These are phyloP conservation scores for Drosophila murphyi DNA, from an alignment of 1,140 invertebrate genomes.

Conservation along the genomic window DNA sequence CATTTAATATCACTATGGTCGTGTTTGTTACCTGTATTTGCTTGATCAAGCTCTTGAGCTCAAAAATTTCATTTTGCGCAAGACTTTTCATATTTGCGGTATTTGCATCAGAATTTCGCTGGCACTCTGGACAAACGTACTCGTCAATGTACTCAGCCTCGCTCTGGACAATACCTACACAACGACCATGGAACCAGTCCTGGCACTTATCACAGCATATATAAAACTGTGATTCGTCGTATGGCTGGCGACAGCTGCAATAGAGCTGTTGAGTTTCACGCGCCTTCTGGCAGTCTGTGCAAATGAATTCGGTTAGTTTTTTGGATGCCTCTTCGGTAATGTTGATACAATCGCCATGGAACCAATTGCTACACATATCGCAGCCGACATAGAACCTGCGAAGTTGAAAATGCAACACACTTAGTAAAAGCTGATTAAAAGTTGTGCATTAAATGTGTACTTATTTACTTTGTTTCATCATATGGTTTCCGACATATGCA, in stretches of 20 bases:
- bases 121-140: conserved; percentile 98
- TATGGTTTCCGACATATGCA: conserved; percentile 98
- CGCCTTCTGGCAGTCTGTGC: conserved; percentile 93
- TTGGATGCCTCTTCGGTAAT: conserved; percentile 97
- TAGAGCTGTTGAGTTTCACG: conserved; percentile 96
- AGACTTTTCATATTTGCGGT: conserved; percentile 95
- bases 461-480: conserved; percentile 93
- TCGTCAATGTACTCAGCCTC: conserved; percentile 98
- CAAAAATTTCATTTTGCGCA: conserved; percentile 92
- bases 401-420: conserved; percentile 9
- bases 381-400: conserved; percentile 98
- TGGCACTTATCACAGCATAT: conserved; percentile 99
- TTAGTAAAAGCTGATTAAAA: neutral
- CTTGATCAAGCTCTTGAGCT: conserved; percentile 93
- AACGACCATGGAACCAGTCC: conserved; percentile 99
- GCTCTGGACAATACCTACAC: conserved; percentile 97
- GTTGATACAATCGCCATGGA: conserved; percentile 98
- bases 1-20: neutral
- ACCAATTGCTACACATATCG: conserved; percentile 99
- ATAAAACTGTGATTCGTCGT: conserved; percentile 99
- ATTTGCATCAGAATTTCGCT: conserved; percentile 94
- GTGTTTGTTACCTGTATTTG: conserved; percentile 91
- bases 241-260: conserved; percentile 97
- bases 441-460: neutral
- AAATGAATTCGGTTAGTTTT: conserved; percentile 94